Conservation (phyloP, 2,797 vertebrate species). For the Rallus crepitans region DNA sequence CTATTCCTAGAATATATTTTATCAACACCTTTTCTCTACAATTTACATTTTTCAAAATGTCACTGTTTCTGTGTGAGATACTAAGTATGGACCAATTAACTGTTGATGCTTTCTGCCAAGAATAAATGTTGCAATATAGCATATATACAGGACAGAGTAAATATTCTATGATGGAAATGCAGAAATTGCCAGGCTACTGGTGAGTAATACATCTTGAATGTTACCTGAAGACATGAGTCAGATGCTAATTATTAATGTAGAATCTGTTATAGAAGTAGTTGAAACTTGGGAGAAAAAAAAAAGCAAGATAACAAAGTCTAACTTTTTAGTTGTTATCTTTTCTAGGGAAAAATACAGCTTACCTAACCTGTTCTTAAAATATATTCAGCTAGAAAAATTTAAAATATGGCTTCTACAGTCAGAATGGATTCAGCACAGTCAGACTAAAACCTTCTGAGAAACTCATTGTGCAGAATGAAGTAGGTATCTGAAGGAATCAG, state of each 20-base stretch:
- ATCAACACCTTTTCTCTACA: slow-evolving; percentile 62
- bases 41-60: slow-evolving; percentile 70
- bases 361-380: neutral
- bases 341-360: neutral
- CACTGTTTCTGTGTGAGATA: slow-evolving; percentile 66
- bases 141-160: slow-evolving; percentile 43
- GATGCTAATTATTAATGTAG: slow-evolving; percentile 30
- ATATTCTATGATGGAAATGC: slow-evolving; percentile 35
- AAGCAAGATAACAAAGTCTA: neutral
- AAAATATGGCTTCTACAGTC: neutral
- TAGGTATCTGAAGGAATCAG: neutral
- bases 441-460: neutral
- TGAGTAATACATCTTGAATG: slow-evolving; percentile 55
- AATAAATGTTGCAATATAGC: slow-evolving; percentile 38
- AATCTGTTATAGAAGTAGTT: neutral
- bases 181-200: slow-evolving; percentile 40
- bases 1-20: slow-evolving; percentile 71
- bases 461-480: neutral
- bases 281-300: neutral
- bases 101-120: slow-evolving; percentile 70
- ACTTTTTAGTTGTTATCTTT: neutral
- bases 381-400: neutral
- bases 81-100: slow-evolving; percentile 70
- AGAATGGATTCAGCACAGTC: neutral
- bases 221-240: slow-evolving; percentile 62